Evolutionary conservation across 2,113 vertebrate genomes (phyloP).

Genomic region (Neotragus pygmaeus): DNA sequence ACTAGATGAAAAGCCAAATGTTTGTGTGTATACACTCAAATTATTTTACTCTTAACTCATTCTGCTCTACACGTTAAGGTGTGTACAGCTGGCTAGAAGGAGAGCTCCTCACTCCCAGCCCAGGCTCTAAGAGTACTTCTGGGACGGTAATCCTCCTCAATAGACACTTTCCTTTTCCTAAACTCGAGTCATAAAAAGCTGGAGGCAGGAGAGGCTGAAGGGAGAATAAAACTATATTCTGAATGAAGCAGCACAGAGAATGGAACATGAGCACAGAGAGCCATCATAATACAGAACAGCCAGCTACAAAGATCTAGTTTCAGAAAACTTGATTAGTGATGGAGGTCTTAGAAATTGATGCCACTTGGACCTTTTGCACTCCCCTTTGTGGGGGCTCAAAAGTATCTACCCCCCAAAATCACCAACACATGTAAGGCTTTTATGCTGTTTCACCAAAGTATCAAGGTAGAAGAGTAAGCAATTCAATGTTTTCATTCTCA

Average conservation of each 20-base stretch:
- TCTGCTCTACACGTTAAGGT: neutral
- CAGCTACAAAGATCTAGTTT: neutral
- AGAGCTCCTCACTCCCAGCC: neutral
- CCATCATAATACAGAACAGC: neutral
- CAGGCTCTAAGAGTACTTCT: neutral
- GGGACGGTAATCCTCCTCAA: neutral
- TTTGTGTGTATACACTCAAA: neutral
- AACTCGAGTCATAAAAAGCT: neutral
- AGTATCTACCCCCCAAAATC: neutral
- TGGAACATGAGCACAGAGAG: neutral
- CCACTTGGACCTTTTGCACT: neutral
- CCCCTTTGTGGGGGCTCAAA: neutral
- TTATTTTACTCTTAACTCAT: neutral
- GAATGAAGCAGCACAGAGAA: neutral
- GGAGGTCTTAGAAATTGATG: neutral
- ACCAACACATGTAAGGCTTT: neutral
- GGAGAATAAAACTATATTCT: neutral
- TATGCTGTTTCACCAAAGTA: neutral
- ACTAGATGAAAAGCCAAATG: neutral
- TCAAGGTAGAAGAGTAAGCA: neutral
- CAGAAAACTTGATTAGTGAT: neutral
- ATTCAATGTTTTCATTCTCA: neutral
- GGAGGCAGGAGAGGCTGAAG: neutral
- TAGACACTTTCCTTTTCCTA: neutral
- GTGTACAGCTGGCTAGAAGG: neutral